Evolutionary conservation across 2,113 vertebrate species (phyloP), one percentile per base, ranked within the genome.

Genomic region (Onychostruthus taczanowskii): DNA sequence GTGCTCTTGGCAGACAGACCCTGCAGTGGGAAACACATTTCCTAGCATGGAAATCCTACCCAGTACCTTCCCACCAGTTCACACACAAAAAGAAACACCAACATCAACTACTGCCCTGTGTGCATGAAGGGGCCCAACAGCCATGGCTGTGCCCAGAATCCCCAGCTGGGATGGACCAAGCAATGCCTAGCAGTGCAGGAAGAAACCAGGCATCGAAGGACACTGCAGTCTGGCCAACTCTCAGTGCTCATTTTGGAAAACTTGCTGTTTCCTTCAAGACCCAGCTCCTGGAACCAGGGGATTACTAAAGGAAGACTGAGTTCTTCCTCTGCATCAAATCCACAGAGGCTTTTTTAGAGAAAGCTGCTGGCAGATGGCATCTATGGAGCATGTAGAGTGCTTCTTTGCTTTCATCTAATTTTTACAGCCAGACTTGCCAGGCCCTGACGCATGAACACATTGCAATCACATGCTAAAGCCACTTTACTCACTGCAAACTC

Each of bases 11-110:
- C 24, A 30, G 50, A 35, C 44, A 80, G 52, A 15, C 17, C 46
- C 30, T 3, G 1, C 3, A 7, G 22, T 53, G 66, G 28, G 43
- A 1, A 0, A 14, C 1, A 6, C 28, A 14, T 69, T 56, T 66
- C 47, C 50, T 15, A 33, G 26, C 2, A 1, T 13, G 28, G 20
- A 85, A 80, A 82, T 75, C 73, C 39, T 5, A 20, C 7, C 24
- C 31, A 23, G 27, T 4, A 16, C 14, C 59, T 85, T 74, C 72
- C 53, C 39, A 62, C 23, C 55, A 79, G 28, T 8, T 73, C 78
- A 49, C 61, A 82, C 20, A 47, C n/a, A 53, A 53, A 58, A 93
- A 47, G 19, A 94, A 66, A 23, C 23, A 58, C 46, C 74, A 49
- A 22, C 74, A 58, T 35, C 46, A 58, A 13, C 12, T 20, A 15